phyloP scores from a whole-genome alignment of 2,888 invertebrate species.

The Heliconius cydno region DNA sequence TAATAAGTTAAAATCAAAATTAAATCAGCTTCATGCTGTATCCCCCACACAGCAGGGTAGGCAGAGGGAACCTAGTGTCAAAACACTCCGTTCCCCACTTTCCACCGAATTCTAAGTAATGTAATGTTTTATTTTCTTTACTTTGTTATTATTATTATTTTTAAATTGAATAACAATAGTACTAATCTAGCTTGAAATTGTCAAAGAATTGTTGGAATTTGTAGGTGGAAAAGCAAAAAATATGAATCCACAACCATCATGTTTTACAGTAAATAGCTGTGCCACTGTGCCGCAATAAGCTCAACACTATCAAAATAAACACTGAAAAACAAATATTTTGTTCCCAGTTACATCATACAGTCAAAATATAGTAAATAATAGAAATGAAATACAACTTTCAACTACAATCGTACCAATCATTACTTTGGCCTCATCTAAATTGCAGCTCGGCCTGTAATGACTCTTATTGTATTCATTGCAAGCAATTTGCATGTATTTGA shows the following conservation, averaged over 20 bases:
- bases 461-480: constrained; percentile 62
- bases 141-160: too few relatives aligned
- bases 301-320: background rate
- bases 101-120: too few relatives aligned
- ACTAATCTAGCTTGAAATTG: too few relatives aligned
- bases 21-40: too few relatives aligned
- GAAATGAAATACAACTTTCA: constrained; percentile 27
- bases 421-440: constrained; percentile 64
- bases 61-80: too few relatives aligned
- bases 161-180: too few relatives aligned
- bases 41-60: too few relatives aligned
- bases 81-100: too few relatives aligned
- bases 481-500: constrained; percentile 66
- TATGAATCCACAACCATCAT: background rate
- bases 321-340: background rate
- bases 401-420: constrained; percentile 48
- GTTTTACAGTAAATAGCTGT: background rate
- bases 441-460: constrained; percentile 58
- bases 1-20: too few relatives aligned
- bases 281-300: background rate
- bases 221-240: background rate
- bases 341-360: background rate
- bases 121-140: too few relatives aligned
- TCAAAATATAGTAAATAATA: constrained; percentile 3
- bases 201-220: background rate